Conservation (phyloP, 2,113 vertebrate species). For the Willisornis vidua region DNA sequence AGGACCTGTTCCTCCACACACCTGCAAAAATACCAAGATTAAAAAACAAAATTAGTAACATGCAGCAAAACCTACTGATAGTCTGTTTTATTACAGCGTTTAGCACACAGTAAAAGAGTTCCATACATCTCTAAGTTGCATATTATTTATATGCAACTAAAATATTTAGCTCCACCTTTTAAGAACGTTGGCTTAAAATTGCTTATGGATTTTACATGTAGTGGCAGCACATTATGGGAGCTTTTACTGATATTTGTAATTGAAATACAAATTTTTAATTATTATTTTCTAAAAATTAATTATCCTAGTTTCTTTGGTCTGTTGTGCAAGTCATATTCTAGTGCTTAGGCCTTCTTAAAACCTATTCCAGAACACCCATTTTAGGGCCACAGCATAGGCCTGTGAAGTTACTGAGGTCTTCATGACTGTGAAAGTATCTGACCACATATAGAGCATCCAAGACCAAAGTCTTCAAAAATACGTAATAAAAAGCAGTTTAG, state of each 20-base stretch:
- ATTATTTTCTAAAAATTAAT: not conserved
- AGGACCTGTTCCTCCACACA: conserved; percentile 52
- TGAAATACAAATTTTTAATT: not conserved
- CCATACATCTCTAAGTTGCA: not conserved
- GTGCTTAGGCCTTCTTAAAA: not conserved
- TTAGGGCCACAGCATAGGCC: not conserved
- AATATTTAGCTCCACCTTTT: conserved; percentile 9
- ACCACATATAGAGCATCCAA: not conserved
- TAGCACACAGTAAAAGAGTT: conserved; percentile 33
- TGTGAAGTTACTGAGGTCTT: not conserved
- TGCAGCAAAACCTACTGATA: conserved; percentile 25
- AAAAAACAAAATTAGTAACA: conserved; percentile 38
- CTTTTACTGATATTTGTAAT: not conserved
- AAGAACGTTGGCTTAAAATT: not conserved
- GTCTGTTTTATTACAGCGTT: conserved; percentile 19
- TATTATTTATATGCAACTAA: not conserved
- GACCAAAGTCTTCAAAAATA: not conserved
- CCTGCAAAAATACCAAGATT: conserved; percentile 56
- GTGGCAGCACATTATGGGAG: not conserved
- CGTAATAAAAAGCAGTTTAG: not conserved
- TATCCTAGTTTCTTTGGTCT: not conserved
- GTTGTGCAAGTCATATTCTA: not conserved
- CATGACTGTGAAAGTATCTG: not conserved
- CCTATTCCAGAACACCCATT: not conserved
- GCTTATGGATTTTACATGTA: not conserved